Base-by-base conservation (phyloP, 2,797 vertebrate species). In the Onychomys arenicola region DNA sequence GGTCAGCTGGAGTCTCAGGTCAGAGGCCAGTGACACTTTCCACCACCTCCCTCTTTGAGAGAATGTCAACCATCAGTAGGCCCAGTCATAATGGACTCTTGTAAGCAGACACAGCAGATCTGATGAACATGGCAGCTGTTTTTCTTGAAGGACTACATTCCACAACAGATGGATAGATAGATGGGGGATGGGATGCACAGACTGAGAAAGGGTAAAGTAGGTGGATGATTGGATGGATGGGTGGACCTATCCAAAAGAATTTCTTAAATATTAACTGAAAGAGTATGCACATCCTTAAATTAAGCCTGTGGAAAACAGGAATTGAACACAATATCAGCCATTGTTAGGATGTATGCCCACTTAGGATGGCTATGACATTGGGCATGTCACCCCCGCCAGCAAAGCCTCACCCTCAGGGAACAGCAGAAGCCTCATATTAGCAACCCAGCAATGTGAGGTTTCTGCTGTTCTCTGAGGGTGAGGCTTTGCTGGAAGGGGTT, bases 241-340 rank as follows among this genome's bases (percentile, higher is more conserved):
- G 1, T 3, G 10, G 6, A 23, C n/a, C 55, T 32, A 5, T 55
- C n/a, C 2, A 11, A 57, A 34, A 46, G 46, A 29, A 4, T 43
- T 52, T 37, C 3, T 4, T 9, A 0, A 65, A 32, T 32, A 52
- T 77, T 21, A 27, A 49, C 69, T 34, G 63, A 76, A 65, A 43
- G 0, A 52, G 10, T 32, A 65, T 55, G 43, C 12, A n/a, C 17
- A 43, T 27, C 85, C 43, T 59, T 46, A 12, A 0, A 55, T 61
- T 55, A 25, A 29, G 61, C 32, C 5, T 2, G 2, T 0, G 61
- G 55, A 16, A 52, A 55, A 25, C 0, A 13, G 4, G 69, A 77
- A 52, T 12, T 27, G 4, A 49, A 34, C 3, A 9, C 2, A 4
- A n/a, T 2, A 4, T 34, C 2, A 0, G 40, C 78, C 0, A 0